These are phyloP conservation scores for Drosophila dunni DNA, from an alignment of 1,140 invertebrate genomes.

Conservation along the genomic window DNA sequence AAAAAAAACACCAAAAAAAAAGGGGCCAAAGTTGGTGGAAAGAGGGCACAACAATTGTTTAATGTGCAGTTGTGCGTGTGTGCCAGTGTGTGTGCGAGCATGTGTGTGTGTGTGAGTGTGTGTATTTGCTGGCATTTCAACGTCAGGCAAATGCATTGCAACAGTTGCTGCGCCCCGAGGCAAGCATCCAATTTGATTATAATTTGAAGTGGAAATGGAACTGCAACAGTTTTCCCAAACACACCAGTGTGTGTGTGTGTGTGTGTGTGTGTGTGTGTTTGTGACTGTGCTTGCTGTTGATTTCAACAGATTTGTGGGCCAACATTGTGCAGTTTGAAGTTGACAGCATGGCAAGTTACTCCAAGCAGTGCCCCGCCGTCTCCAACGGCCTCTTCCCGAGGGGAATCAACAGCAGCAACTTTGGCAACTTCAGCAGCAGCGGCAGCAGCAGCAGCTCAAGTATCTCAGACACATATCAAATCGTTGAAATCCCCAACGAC, in stretches of 20 bases:
- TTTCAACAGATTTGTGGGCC: conserved; percentile 70
- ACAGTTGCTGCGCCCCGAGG: conserved; percentile 56
- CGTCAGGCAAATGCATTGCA: conserved; percentile 46
- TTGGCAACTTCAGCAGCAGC: neutral
- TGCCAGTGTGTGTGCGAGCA: conserved; percentile 2
- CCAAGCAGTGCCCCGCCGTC: neutral
- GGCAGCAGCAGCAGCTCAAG: conserved; percentile 49
- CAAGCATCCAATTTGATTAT: conserved; percentile 58
- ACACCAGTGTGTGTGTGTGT: neutral
- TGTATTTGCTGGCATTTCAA: conserved; percentile 36
- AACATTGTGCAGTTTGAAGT: conserved; percentile 55
- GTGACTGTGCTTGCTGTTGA: conserved; percentile 38
- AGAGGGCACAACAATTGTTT: conserved; percentile 46
- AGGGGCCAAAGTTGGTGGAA: conserved; percentile 37
- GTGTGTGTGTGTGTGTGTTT: conserved; percentile 13
- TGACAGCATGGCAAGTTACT: conserved; percentile 64
- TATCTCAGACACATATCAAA: conserved; percentile 63
- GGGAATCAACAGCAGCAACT: conserved; percentile 53
- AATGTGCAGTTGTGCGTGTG: conserved; percentile 35
- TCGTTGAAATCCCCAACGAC: conserved; percentile 53
- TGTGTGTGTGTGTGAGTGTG: conserved; percentile 4
- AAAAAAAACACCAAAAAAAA: conserved; percentile 25
- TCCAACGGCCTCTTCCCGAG: conserved; percentile 26
- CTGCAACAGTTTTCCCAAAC: conserved; percentile 40
- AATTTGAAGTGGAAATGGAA: conserved; percentile 63